Percentiles rank a stretch among this genome's conserved stretches.
Conservation (phyloP, 92 coral and sea anemone genomes). For the Virgularia gustaviana region DNA sequence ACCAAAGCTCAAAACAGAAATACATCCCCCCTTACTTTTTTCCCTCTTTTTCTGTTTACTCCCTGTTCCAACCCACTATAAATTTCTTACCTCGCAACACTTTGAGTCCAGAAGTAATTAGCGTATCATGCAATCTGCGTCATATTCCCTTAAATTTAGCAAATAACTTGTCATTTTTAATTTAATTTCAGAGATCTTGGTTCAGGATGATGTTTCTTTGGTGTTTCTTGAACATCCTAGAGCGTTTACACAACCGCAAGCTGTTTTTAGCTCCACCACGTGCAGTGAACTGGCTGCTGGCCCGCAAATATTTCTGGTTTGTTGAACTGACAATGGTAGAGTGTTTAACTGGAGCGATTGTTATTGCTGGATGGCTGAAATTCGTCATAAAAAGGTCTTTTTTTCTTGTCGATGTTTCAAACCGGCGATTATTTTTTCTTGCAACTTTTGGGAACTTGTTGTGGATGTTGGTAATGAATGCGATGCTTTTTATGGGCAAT, state of each 20-base stretch:
- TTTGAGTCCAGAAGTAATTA: too few relatives aligned
- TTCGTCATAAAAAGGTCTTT: not conserved
- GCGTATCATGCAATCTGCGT: too few relatives aligned
- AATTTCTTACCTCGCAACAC: too few relatives aligned
- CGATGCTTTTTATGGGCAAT: not conserved
- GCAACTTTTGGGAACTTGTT: constrained; percentile 11
- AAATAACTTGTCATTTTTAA: too few relatives aligned
- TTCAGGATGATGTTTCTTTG: constrained; percentile 3
- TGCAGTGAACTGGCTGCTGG: constrained; percentile 1
- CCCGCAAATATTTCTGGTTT: constrained; percentile 24
- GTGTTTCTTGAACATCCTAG: not conserved
- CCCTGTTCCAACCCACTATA: too few relatives aligned
- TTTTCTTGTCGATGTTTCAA: not conserved
- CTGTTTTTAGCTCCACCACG: not conserved
- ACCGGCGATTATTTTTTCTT: not conserved
- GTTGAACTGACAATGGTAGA: constrained; percentile 38
- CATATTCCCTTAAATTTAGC: too few relatives aligned
- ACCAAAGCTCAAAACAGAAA: too few relatives aligned
- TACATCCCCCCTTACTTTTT: too few relatives aligned
- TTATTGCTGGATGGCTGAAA: constrained; percentile 14
- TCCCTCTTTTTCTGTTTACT: too few relatives aligned
- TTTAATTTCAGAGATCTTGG: too few relatives aligned
- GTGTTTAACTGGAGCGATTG: constrained; percentile 9
- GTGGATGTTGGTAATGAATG: constrained; percentile 24
- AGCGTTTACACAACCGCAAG: not conserved